phyloP scores from a whole-genome alignment of 2,113 vertebrate species.

The Phaetusa simplex region DNA sequence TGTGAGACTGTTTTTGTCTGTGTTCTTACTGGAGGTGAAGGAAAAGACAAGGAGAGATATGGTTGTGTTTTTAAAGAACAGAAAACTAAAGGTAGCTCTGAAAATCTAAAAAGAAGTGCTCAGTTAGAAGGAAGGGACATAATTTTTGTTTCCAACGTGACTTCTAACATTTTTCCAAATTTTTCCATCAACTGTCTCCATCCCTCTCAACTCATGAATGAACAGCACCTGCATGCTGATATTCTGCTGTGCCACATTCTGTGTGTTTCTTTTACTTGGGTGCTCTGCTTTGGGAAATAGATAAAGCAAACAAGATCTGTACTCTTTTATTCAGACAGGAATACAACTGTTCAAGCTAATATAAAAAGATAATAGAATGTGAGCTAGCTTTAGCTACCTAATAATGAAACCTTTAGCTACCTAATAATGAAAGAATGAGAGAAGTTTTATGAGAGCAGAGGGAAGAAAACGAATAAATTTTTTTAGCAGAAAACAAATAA shows the following conservation, averaged over 20 bases:
- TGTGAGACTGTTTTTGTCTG: not conserved
- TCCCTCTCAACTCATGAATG: not conserved
- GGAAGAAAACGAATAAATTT: not conserved
- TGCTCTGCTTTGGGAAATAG: not conserved
- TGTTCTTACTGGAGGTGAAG: not conserved
- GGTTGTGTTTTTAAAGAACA: not conserved
- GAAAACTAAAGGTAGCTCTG: not conserved
- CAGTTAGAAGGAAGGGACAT: not conserved
- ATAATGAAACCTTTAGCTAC: not conserved
- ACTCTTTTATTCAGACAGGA: not conserved
- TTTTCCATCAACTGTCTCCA: not conserved
- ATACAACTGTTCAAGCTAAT: not conserved
- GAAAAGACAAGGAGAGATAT: not conserved
- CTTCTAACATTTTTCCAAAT: not conserved
- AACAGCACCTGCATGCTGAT: not conserved
- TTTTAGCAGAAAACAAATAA: not conserved
- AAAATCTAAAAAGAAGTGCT: not conserved
- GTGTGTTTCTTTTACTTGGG: not conserved
- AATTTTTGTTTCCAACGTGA: not conserved
- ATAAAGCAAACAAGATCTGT: not conserved
- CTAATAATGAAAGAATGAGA: not conserved
- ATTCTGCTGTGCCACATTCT: not conserved
- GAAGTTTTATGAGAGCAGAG: not conserved
- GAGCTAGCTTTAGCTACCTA: not conserved
- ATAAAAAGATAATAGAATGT: not conserved